phyloP scores from a whole-genome alignment of 1,140 invertebrate genomes.

The Neodiprion pinetum region DNA sequence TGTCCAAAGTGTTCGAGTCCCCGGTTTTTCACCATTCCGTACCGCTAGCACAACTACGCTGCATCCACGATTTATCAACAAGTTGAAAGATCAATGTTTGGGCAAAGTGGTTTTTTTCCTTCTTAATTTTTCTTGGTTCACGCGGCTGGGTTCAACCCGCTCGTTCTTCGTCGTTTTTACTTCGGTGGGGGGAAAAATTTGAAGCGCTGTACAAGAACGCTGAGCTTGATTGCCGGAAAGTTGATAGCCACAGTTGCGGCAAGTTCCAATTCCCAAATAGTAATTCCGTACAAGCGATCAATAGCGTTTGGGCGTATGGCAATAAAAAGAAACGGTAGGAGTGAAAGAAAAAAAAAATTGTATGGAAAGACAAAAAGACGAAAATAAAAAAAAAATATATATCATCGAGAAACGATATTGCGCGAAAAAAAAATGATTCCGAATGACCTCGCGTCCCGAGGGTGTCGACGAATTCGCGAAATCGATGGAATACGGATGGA shows the following conservation, averaged over 20 bases:
- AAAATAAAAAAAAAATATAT: neutral
- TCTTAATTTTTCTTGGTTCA: too few relatives aligned
- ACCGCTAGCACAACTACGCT: too few relatives aligned
- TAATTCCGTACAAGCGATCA: slow-evolving; percentile 1
- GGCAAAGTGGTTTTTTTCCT: too few relatives aligned
- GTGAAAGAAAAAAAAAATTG: neutral
- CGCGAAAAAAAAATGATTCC: neutral
- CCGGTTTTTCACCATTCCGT: too few relatives aligned
- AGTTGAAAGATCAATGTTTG: too few relatives aligned
- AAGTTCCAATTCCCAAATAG: neutral
- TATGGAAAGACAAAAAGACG: neutral
- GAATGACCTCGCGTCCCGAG: neutral
- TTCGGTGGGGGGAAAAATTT: neutral
- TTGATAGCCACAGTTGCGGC: neutral
- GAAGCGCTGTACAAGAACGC: neutral
- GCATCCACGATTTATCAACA: too few relatives aligned
- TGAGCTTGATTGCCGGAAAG: neutral
- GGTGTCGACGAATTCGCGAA: neutral
- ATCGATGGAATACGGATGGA: neutral
- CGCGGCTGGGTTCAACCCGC: too few relatives aligned
- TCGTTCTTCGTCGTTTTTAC: too few relatives aligned
- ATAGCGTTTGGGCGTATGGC: neutral
- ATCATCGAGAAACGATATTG: neutral
- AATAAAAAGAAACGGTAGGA: neutral
- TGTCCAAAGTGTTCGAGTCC: too few relatives aligned